Evolutionary conservation across 2,888 invertebrate genomes (phyloP).

Genomic region (Agrotis clavis): DNA sequence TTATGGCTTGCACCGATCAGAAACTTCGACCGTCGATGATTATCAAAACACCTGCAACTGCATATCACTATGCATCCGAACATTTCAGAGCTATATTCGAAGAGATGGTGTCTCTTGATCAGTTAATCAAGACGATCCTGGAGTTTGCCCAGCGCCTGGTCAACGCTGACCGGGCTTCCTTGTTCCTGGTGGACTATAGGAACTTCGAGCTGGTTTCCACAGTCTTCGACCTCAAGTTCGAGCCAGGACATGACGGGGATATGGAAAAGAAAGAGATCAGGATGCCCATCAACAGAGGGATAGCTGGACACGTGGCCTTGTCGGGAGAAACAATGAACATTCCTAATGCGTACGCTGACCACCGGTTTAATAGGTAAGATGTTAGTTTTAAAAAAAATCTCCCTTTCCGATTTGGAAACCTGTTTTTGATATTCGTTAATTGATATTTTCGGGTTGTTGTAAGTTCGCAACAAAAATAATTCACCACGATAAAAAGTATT

Average conservation of each 20-base stretch:
- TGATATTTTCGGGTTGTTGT: too few relatives aligned
- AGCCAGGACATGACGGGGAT: slow-evolving; percentile 73
- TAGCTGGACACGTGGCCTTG: slow-evolving; percentile 95
- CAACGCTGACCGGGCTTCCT: slow-evolving; percentile 95
- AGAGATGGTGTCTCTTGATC: slow-evolving; percentile 96
- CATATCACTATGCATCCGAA: neutral
- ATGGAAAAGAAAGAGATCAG: slow-evolving; percentile 90
- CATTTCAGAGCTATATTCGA: slow-evolving; percentile 95
- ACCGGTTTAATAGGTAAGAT: slow-evolving; percentile 92
- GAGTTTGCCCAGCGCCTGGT: slow-evolving; percentile 96
- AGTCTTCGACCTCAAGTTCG: slow-evolving; percentile 93
- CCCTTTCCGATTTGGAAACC: neutral
- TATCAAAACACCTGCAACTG: neutral
- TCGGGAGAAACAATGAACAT: slow-evolving; percentile 96
- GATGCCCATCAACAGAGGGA: slow-evolving; percentile 94
- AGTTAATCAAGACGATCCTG: slow-evolving; percentile 95
- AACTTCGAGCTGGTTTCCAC: slow-evolving; percentile 95
- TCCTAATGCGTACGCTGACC: slow-evolving; percentile 95
- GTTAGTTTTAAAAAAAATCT: neutral
- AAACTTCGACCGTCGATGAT: neutral
- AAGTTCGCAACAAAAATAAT: too few relatives aligned
- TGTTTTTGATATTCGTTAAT: neutral
- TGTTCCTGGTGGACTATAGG: slow-evolving; percentile 95
- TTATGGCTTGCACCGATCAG: neutral
- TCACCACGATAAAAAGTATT: too few relatives aligned